Base-by-base conservation (phyloP, 2,113 vertebrate species). In the Pachypanchax playfairii region DNA sequence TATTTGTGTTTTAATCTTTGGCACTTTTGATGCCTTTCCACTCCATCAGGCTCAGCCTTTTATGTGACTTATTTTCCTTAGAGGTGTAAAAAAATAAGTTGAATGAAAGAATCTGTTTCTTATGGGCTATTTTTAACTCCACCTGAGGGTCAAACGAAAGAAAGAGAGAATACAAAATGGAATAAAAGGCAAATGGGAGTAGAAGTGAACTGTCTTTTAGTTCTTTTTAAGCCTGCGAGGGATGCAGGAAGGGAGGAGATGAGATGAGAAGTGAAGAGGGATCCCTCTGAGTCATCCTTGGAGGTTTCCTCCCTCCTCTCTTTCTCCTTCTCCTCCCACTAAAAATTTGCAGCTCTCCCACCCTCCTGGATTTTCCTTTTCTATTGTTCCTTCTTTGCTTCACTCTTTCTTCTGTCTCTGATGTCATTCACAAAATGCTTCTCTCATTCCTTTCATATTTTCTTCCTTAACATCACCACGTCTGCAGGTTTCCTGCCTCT, bases 221-320 rank as follows among this genome's bases (percentile, higher is more conserved):
- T 50, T 69, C 31, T 50, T 36, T 57, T 75, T 22, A 63, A 69
- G 70, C 50, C 64, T 47, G 33, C 14, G 31, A 57, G 24, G 54
- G 43, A 73, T 67, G 49, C 14, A 55, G 53, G 39, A 25, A 55
- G 55, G 24, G 50, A 75, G 42, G 29, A 58, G 57, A 63, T 22
- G 44, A 79, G 41, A 79, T n/a, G 73, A 82, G 49, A 69, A 17
- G 62, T 67, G 70, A 69, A 58, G 71, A 82, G 86, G 84, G 75
- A 87, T 90, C 73, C 81, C 80, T 87, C 73, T 80, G 72, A 86
- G 78, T 89, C 83, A 87, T 75, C 80, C 75, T 81, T 46, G 64
- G 67, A 82, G 71, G 76, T 79, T 81, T 80, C 82, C 77, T 64
- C 67, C 63, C 65, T 56, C 52, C 48, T 61, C 36, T 47, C 47